These are phyloP conservation scores for Drosophila sproati DNA, from an alignment of 1,140 invertebrate species.

Conservation along the genomic window DNA sequence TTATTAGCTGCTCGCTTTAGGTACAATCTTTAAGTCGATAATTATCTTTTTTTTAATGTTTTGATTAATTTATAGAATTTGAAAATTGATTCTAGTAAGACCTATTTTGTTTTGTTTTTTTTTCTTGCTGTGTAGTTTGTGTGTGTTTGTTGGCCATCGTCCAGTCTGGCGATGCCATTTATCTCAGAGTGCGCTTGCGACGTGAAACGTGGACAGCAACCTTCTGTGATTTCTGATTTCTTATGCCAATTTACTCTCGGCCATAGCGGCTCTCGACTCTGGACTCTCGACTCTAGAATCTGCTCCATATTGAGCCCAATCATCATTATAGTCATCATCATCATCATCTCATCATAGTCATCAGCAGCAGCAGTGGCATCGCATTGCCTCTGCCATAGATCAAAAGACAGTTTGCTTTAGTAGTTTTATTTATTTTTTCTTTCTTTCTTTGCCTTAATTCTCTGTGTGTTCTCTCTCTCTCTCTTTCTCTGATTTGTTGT, in stretches of 20 bases:
- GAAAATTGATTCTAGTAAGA: too few relatives aligned
- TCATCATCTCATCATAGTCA: constrained; percentile 24
- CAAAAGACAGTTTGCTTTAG: constrained; percentile 83
- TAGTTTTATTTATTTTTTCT: neutral
- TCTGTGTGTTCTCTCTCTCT: neutral
- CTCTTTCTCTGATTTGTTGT: constrained; percentile 46
- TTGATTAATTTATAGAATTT: too few relatives aligned
- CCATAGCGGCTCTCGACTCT: constrained; percentile 3
- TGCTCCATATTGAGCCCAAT: constrained; percentile 66
- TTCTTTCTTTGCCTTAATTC: constrained; percentile 27
- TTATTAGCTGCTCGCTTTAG: too few relatives aligned
- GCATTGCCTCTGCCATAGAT: constrained; percentile 63
- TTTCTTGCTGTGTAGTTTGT: constrained; percentile 7
- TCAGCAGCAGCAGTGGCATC: constrained; percentile 2
- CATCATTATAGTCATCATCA: constrained; percentile 44
- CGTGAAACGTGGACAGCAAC: constrained; percentile 50
- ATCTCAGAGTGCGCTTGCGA: constrained; percentile 40
- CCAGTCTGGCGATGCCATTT: constrained; percentile 44
- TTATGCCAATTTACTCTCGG: constrained; percentile 78
- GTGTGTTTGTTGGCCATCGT: constrained; percentile 10
- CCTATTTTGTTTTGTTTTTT: neutral
- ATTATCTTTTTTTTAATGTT: too few relatives aligned
- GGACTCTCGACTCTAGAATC: neutral
- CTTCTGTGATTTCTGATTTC: constrained; percentile 83
- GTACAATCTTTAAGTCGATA: too few relatives aligned